Evolutionary conservation across 2,113 vertebrate genomes (phyloP), one percentile per base, ranked within the genome.

Genomic region (Irena cyanogastra): DNA sequence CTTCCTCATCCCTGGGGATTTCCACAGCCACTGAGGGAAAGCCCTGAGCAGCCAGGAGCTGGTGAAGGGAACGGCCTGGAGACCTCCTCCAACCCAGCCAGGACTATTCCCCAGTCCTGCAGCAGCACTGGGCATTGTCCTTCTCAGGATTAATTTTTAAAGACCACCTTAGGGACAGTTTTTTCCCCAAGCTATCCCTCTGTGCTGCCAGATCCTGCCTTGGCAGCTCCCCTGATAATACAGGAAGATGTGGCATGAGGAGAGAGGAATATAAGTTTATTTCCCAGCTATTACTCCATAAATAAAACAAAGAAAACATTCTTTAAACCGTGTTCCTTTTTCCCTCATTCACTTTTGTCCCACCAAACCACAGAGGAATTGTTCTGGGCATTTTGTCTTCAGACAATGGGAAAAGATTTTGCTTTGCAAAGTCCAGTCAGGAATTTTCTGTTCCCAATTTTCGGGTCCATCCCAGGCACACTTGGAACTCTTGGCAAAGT

Each of bases 401-500:
- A 75, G 70, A 84, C 68, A 83, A 77, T 11, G 30, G 71, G 71
- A 31, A 42, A 76, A 82, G 19, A 12, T 53, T 68, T 69, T 35
- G 45, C 91, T 77, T 89, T 52, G 61, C 53, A 70, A 90, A 87
- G 83, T 41, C 69, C 37, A 35, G 33, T 66, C 63, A 71, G 90
- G 93, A 79, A 22, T 81, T 72, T 65, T 77, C 42, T 83, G 80
- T 70, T 83, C 88, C 79, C 5, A 1, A 30, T 88, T 91, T 85
- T 66, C 16, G 11, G 64, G 42, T 71, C 64, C 1, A 39, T 35
- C 9, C 0, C 77, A 71, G 87, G 44, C 2, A 0, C 78, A 35
- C 80, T 92, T 5, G 2, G 18, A 83, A 57, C 82, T 96, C 78
- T 97, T 97, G 97, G 97, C 97, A 97, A 69, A 84, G 83, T 6